Percentiles rank a stretch among this genome's conserved stretches.
Evolutionary conservation across 2,888 invertebrate species (phyloP).

Genomic region (Diogma glabrata): DNA sequence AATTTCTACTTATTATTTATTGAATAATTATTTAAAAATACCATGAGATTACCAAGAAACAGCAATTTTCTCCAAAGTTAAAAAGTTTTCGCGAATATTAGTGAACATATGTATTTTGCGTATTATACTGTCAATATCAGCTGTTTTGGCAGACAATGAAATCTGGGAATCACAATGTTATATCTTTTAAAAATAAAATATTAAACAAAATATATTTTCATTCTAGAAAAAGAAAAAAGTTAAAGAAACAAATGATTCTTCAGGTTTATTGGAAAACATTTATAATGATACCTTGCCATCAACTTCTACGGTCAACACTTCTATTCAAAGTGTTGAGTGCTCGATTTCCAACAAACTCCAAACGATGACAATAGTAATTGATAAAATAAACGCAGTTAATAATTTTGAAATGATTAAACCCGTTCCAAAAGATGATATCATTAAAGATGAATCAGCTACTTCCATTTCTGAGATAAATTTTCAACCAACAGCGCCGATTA

Average conservation of each 20-base stretch:
- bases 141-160: not conserved
- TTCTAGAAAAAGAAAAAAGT: constrained; percentile 8
- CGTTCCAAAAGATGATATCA: not conserved
- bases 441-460: not conserved
- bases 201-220: not conserved
- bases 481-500: not conserved
- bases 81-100: too few relatives aligned
- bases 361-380: not conserved
- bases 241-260: not conserved
- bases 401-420: not conserved
- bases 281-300: not conserved
- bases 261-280: not conserved
- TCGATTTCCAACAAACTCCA: not conserved
- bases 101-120: too few relatives aligned
- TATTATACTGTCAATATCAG: not conserved
- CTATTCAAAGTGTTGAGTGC: not conserved
- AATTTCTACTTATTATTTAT: not conserved
- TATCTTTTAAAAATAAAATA: not conserved
- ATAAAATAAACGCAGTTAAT: not conserved
- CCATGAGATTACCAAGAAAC: too few relatives aligned
- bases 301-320: not conserved
- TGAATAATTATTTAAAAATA: too few relatives aligned
- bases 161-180: constrained; percentile 1
- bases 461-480: not conserved
- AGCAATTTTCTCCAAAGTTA: too few relatives aligned